Evolutionary conservation across 1,140 invertebrate genomes (phyloP).

Genomic region (Heliconius nattereri): DNA sequence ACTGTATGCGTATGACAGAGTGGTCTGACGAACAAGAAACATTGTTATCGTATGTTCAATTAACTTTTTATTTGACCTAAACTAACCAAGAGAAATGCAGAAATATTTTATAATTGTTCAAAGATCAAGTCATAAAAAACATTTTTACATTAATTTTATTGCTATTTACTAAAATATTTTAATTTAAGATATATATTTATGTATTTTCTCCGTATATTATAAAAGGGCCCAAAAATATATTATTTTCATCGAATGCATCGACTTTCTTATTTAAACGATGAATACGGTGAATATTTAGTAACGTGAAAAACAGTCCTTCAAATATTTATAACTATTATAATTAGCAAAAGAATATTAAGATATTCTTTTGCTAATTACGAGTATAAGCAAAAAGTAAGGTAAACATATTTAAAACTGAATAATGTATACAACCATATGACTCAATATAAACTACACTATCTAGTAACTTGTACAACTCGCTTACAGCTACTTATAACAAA

Average conservation of each 20-base stretch:
- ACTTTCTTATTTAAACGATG: no score
- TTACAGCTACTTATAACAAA: not conserved
- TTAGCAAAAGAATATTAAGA: not conserved
- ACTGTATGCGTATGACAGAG: not conserved
- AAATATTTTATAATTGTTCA: no score
- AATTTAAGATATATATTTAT: no score
- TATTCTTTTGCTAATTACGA: not conserved
- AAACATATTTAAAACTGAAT: not conserved
- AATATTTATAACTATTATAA: not conserved
- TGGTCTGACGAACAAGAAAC: no score
- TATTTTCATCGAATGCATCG: no score
- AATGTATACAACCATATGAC: not conserved
- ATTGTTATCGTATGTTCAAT: no score
- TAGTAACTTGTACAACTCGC: not conserved
- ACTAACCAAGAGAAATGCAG: no score
- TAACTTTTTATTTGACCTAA: no score
- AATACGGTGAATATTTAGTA: not conserved
- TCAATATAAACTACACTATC: constrained; percentile 1
- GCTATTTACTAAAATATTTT: not conserved
- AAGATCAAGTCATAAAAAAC: no score
- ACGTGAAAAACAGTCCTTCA: not conserved
- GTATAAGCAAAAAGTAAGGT: not conserved
- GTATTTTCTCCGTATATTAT: no score
- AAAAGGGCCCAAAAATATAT: no score
- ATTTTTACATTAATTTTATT: no score